A percentile compares a stretch with the other conserved stretches of the same genome.
These are phyloP conservation scores for Dendrophyllia cribrosa DNA, from an alignment of 64 coral and sea anemone genomes.

Conservation along the genomic window DNA sequence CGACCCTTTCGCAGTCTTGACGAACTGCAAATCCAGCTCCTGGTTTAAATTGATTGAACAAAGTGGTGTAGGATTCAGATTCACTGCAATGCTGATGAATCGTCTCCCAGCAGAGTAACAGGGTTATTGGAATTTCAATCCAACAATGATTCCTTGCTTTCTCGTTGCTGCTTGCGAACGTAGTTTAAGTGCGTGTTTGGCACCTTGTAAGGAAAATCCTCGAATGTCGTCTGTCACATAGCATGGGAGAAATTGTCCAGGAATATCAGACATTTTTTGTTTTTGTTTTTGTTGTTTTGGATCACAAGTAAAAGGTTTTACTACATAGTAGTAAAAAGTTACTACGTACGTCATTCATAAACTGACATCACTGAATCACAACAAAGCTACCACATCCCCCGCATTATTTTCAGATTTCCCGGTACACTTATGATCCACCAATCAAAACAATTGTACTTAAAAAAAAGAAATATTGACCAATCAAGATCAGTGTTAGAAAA, in stretches of 20 bases:
- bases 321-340: too few species aligned
- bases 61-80: not conserved
- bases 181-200: not conserved
- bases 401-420: too few species aligned
- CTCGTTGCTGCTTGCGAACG: not conserved
- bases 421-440: too few species aligned
- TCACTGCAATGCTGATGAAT: not conserved
- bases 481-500: too few species aligned
- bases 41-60: not conserved
- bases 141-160: not conserved
- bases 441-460: too few species aligned
- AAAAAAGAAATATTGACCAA: too few species aligned
- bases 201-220: not conserved
- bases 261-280: not conserved
- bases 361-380: too few species aligned
- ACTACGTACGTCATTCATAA: too few species aligned
- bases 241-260: not conserved
- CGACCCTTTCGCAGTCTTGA: not conserved
- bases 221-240: not conserved
- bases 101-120: slow-evolving; percentile 6
- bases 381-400: too few species aligned
- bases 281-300: too few species aligned
- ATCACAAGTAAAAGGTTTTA: too few species aligned
- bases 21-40: not conserved
- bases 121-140: not conserved